These are phyloP conservation scores for Rhynchomys soricoides DNA, from an alignment of 2,113 vertebrate species.

Conservation along the genomic window DNA sequence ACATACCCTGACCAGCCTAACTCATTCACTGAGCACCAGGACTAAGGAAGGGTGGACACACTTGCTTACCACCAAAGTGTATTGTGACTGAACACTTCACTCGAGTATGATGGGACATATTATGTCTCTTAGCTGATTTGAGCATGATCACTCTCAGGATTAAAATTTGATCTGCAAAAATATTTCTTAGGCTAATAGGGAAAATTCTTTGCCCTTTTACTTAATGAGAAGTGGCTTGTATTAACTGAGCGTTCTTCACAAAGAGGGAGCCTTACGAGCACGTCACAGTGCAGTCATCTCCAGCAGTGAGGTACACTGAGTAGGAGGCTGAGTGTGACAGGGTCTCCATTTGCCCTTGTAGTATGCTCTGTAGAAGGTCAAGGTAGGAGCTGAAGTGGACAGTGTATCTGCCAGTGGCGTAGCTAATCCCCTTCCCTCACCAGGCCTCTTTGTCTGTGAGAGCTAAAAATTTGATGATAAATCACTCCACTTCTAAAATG, in stretches of 20 bases:
- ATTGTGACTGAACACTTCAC: accelerated
- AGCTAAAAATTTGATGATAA: not conserved
- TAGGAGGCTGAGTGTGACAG: accelerated
- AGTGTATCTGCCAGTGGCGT: not conserved
- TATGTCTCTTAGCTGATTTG: not conserved
- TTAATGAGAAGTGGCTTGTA: not conserved
- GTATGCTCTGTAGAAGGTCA: accelerated
- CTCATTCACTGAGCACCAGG: not conserved
- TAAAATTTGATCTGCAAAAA: not conserved
- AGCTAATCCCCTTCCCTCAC: not conserved
- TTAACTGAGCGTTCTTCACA: not conserved
- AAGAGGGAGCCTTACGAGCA: not conserved
- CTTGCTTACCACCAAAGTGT: not conserved
- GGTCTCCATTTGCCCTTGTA: accelerated
- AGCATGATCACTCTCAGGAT: not conserved
- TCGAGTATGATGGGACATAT: too few relatives aligned
- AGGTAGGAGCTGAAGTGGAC: not conserved
- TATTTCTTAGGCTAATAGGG: not conserved
- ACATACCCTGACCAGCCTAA: not conserved
- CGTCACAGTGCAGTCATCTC: not conserved
- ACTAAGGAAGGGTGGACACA: not conserved
- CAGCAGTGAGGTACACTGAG: accelerated
- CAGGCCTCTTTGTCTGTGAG: not conserved
- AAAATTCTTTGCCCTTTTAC: not conserved
- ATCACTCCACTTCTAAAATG: not conserved